Evolutionary conservation across 2,797 vertebrate genomes (phyloP).

Genomic region (Sitta carolinensis): DNA sequence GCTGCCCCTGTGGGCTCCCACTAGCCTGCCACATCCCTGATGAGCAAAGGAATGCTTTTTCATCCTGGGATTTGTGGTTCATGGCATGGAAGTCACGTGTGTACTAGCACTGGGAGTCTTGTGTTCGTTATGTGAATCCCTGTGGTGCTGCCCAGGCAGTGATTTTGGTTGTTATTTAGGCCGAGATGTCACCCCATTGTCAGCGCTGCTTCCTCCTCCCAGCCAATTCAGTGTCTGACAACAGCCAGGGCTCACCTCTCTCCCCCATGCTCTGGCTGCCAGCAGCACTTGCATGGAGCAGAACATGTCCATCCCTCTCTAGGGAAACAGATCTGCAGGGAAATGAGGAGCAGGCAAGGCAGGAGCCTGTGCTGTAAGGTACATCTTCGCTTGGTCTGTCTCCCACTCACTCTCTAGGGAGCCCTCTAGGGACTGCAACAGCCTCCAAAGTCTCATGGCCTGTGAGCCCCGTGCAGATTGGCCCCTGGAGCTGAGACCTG

Average conservation of each 20-base stretch:
- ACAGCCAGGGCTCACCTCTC: not conserved
- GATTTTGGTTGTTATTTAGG: not conserved
- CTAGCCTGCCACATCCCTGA: not conserved
- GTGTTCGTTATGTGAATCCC: not conserved
- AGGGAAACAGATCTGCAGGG: not conserved
- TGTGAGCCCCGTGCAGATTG: not conserved
- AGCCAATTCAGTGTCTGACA: not conserved
- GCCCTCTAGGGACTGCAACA: not conserved
- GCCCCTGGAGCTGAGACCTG: not conserved
- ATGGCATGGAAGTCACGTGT: fast-evolving
- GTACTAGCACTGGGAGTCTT: not conserved
- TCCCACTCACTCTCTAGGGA: not conserved
- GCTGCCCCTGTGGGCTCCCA: not conserved
- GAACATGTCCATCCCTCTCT: not conserved
- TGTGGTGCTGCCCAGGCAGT: not conserved
- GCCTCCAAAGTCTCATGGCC: not conserved
- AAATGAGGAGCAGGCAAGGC: fast-evolving
- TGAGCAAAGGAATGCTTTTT: not conserved
- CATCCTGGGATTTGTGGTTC: not conserved
- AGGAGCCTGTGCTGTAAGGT: not conserved
- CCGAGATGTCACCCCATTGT: not conserved
- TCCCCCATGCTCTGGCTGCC: not conserved
- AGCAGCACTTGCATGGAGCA: not conserved
- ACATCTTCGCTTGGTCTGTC: not conserved
- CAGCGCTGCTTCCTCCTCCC: not conserved